Conservation (phyloP, 2,797 vertebrate genomes). For the Lates japonicus region DNA sequence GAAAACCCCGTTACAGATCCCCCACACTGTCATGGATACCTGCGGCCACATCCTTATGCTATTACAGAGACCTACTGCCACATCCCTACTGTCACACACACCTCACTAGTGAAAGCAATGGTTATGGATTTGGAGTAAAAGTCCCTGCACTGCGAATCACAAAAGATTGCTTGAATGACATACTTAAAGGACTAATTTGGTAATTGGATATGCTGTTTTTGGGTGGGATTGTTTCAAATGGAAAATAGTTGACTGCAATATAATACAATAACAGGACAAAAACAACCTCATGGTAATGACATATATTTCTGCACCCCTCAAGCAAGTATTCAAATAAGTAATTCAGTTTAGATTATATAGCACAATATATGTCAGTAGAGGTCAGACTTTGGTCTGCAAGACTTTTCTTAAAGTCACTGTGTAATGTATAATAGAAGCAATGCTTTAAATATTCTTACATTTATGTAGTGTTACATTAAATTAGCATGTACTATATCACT, state of each 20-base stretch:
- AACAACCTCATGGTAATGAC: conserved; percentile 2
- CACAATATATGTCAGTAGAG: neutral
- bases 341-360: neutral
- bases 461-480: conserved; percentile 10
- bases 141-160: neutral
- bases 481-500: neutral
- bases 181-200: neutral
- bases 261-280: neutral
- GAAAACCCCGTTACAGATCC: conserved; percentile 80
- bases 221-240: neutral
- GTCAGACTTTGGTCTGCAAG: neutral
- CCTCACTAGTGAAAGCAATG: neutral
- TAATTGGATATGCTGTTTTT: neutral
- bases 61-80: neutral
- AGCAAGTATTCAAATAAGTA: conserved; percentile 1
- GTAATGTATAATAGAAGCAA: neutral
- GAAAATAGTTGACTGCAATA: neutral
- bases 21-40: conserved; percentile 61
- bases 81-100: conserved; percentile 3
- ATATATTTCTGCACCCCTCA: neutral
- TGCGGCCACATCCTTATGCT: conserved; percentile 32
- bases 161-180: neutral
- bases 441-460: conserved; percentile 20
- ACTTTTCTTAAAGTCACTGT: neutral
- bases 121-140: neutral